A percentile compares a stretch with the other conserved stretches of the same genome.
phyloP scores from a whole-genome alignment of 2,113 vertebrate species.

The Salvelinus sp. region DNA sequence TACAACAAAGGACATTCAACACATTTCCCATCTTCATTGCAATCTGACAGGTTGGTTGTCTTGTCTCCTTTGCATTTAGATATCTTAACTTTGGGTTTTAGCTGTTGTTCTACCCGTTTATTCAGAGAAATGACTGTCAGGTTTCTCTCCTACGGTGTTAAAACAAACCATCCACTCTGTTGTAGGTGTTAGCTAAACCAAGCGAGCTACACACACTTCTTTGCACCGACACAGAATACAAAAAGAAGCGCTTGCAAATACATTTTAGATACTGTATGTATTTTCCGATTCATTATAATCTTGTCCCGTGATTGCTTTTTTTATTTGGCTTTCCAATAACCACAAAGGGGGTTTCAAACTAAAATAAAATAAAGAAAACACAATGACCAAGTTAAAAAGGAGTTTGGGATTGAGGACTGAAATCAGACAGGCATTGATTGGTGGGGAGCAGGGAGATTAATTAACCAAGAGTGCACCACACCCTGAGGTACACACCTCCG shows the following conservation, averaged over 20 bases:
- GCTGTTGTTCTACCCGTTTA: background rate
- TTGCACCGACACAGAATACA: background rate
- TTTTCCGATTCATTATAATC: background rate
- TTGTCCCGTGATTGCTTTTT: conserved; percentile 21
- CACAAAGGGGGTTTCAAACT: conserved; percentile 42
- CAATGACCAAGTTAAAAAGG: no score
- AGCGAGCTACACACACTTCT: conserved; percentile 6
- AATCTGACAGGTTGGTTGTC: conserved; percentile 12
- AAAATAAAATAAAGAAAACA: background rate
- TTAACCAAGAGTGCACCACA: no score
- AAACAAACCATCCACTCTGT: conserved; percentile 12
- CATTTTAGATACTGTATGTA: background rate
- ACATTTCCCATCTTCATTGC: conserved; percentile 15
- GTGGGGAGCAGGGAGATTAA: no score
- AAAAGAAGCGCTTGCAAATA: background rate
- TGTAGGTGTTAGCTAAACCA: background rate
- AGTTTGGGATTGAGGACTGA: no score
- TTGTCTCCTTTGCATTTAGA: conserved; percentile 30
- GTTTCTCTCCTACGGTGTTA: conserved; percentile 18
- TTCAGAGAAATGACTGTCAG: background rate
- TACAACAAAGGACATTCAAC: conserved; percentile 31
- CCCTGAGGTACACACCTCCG: no score
- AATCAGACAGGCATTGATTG: no score
- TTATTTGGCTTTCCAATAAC: conserved; percentile 31
- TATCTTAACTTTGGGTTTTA: conserved; percentile 36